Base-by-base conservation (phyloP, 53 echinoderm and acorn worm species). In the Antedon mediterranea region DNA sequence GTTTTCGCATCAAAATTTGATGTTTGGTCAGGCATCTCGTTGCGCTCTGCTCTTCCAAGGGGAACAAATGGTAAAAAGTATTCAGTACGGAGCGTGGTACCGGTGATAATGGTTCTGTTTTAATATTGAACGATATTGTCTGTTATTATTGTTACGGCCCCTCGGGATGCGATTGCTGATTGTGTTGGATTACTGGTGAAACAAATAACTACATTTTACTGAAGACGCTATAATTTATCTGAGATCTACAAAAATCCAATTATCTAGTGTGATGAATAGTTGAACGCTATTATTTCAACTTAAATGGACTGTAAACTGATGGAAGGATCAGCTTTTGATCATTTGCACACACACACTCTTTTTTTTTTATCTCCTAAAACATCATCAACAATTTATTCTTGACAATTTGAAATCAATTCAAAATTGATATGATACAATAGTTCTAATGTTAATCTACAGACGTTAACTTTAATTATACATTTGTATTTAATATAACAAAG, bases 81-180 rank as follows among this genome's bases (percentile, higher is more conserved):
- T 37, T 18, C 57, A 57, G 57, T 23, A 23, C 23, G 57, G 57
- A 57, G 23, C 57, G 23, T 57, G 23, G 57, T 57, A 18, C 57
- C 2, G 2, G 23, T 57, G 23, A 57, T 57, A 57, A 57, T 57
- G 57, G 14, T 23, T 18, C 57, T 11, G 23, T 57, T 57, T 57
- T 57, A 57, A 57, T 57, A 57, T 57, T 57, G 57, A 57, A 57
- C 57, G 57, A 57, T 57, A 57, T 57, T 57, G 57, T 57, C 57
- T 57, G 57, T 57, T 57, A 57, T 57, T 8, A 57, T 57, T 57
- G 57, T 57, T 8, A 13, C 57, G 23, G 7, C 23, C 57, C 57
- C 57, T 57, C 14, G 57, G 23, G 57, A 57, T 8, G 57, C 23
- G 9, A 26, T 57, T 18, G 57, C 7, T 57, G 57, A 57, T 57